Evolutionary conservation across 2,888 invertebrate genomes (phyloP).

Genomic region (Xestia rhomboidea): DNA sequence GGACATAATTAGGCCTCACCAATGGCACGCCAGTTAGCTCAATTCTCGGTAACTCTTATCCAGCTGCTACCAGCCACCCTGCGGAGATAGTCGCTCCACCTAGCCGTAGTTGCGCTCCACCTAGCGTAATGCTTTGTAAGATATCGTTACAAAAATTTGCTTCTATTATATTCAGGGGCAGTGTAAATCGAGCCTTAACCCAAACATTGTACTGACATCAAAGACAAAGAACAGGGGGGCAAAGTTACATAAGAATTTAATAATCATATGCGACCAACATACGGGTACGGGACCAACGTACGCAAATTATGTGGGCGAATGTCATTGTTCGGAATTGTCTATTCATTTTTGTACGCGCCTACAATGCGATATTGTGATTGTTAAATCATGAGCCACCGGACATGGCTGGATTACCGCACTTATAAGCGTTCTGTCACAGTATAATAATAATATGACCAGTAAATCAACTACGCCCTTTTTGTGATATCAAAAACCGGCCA

Average conservation of each 20-base stretch:
- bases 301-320: conserved; percentile 46
- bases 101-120: neutral
- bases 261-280: conserved; percentile 29
- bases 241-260: conserved; percentile 27
- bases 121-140: neutral
- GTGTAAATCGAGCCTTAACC: neutral
- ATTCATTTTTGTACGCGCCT: conserved; percentile 44
- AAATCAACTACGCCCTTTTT: neutral
- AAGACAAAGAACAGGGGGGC: conserved; percentile 2
- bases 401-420: conserved; percentile 61
- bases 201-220: neutral
- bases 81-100: too few relatives aligned
- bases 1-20: too few relatives aligned
- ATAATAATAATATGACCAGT: too few relatives aligned
- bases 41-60: too few relatives aligned
- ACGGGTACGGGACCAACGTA: conserved; percentile 12
- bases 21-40: too few relatives aligned
- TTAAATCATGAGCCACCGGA: conserved; percentile 55
- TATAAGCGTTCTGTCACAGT: conserved; percentile 53
- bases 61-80: too few relatives aligned
- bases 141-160: neutral
- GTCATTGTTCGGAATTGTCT: conserved; percentile 48
- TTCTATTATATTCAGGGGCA: neutral
- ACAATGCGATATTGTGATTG: conserved; percentile 47
- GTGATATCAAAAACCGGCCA: too few relatives aligned